Conservation (phyloP, 2,797 vertebrate genomes). For the Dermochelys coriacea region DNA sequence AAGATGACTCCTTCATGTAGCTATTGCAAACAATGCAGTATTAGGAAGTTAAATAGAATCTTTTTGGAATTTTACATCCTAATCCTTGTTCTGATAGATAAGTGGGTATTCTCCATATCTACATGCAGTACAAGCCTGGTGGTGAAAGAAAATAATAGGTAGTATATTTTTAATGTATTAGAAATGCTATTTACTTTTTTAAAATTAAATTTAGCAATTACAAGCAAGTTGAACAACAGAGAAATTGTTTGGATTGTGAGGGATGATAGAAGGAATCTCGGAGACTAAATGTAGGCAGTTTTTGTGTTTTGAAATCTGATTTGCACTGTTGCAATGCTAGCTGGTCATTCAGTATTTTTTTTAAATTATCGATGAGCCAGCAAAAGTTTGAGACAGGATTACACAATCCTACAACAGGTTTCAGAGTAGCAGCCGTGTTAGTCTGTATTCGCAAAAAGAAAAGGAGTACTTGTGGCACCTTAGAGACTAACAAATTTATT, state of each 20-base stretch:
- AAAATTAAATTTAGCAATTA: neutral
- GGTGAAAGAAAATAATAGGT: neutral
- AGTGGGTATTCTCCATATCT: neutral
- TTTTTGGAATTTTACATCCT: neutral
- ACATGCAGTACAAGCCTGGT: neutral
- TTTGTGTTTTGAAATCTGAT: neutral
- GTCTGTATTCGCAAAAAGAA: no score
- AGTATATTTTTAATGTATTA: neutral
- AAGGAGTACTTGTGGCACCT: no score
- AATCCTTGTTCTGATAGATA: neutral
- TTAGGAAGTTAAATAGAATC: neutral
- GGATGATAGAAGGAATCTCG: neutral
- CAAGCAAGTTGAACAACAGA: neutral
- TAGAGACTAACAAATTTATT: no score
- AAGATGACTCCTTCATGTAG: neutral
- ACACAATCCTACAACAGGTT: neutral
- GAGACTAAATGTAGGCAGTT: neutral
- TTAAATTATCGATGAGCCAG: neutral
- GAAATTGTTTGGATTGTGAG: neutral
- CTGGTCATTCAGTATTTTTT: neutral
- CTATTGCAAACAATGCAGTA: fast-evolving
- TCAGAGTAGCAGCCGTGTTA: no score
- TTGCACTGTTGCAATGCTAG: neutral
- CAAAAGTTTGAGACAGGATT: neutral
- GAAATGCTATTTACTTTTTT: neutral